Evolutionary conservation across 2,888 invertebrate species (phyloP), one percentile per base, ranked within the genome.

Genomic region (Colostygia pectinataria): DNA sequence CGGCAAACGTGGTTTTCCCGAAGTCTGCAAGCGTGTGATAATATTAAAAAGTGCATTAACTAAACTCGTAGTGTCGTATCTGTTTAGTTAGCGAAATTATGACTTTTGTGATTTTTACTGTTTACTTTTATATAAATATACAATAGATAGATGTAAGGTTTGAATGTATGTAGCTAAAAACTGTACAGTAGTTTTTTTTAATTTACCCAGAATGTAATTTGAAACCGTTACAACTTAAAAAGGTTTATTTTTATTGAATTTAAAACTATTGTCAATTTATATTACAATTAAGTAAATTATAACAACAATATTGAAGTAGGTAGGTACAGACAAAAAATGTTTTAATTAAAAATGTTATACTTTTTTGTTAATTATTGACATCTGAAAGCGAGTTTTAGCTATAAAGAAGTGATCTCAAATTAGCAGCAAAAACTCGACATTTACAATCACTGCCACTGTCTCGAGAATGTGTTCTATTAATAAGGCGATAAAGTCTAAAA

Each of bases 81-180:
- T 74, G 79, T 68, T 71, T 85, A 88, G 83, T 74, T 89, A 89
- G 87, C 77, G 72, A 86, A 89, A 82, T 83, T 80, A 80, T 74
- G 57, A 55, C 60, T 53, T 80, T 74, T 87, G 87, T 88, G 87
- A 88, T 88, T 83, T 79, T 76, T 80, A 83, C 68, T 62, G 59
- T 73, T 71, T 74, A 77, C 66, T 69, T 74, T 75, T 71, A 65
- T 70, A 68, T 65, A 55, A 52, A 57, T 59, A 48, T 61, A 59
- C 52, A 55, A 14, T 54, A 54, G 41, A 24, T 60, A 46, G 33
- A 14, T 46, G 6, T 55, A 45, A 36, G 52, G 44, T 38, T 44
- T 47, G n/a, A 45, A 23, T 31, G 7, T 57, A 14, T 42, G 25
- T 48, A 38, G 47, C 31, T 29, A 7, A 14, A 42, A 45, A 24